These are phyloP conservation scores for Orthonyx spaldingii DNA, from an alignment of 2,113 vertebrate genomes.

Conservation along the genomic window DNA sequence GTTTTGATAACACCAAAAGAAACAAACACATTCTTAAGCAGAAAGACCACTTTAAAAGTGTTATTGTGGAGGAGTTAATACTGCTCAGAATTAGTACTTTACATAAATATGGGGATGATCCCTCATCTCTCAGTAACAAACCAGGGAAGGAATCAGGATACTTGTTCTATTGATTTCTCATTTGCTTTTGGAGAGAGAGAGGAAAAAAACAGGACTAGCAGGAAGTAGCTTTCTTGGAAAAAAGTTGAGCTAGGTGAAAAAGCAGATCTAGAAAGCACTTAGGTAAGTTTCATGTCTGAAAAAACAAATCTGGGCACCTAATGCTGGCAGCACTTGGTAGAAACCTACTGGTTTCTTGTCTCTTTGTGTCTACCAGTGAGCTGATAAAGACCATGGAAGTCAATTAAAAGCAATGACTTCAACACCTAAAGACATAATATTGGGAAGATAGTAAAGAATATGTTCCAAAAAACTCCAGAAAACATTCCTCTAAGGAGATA, in stretches of 20 bases:
- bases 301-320: background rate
- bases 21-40: background rate
- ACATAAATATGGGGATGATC: background rate
- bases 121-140: background rate
- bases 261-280: background rate
- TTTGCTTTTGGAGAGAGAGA: background rate
- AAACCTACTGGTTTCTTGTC: background rate
- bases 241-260: background rate
- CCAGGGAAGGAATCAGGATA: background rate
- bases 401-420: background rate
- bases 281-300: background rate
- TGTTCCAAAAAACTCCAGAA: background rate
- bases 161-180: background rate
- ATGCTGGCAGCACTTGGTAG: background rate
- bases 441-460: background rate
- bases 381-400: background rate
- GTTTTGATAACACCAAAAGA: background rate
- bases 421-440: background rate
- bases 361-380: background rate
- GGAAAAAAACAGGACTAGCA: background rate
- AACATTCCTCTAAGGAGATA: background rate
- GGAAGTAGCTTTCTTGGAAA: background rate
- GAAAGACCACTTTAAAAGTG: background rate
- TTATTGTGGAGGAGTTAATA: background rate
- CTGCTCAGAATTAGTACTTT: background rate